Base-by-base conservation (phyloP, 2,888 invertebrate species). In the Pyrrhosoma nymphula region DNA sequence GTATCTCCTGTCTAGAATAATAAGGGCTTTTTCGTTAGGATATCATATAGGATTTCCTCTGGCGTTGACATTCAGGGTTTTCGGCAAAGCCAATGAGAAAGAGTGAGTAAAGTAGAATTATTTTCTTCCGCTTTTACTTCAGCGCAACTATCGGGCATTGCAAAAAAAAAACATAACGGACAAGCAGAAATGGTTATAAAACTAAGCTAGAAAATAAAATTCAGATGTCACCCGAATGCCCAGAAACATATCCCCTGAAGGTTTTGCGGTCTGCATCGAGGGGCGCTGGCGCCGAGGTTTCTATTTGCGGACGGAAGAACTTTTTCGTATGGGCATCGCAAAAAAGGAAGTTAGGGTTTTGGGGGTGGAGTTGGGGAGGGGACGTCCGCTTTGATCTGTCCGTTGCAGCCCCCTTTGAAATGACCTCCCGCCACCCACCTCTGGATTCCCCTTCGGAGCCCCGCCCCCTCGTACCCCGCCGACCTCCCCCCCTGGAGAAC, bases 391-490 rank as follows among this genome's bases (percentile, higher is more conserved):
- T 89, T 89, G 89, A 89, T 56, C 55, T 56, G 89, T 56, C 47
- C 89, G 47, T n/a, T 89, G 89, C 89, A 89, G 47, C 56, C 89
- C 88, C 60, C 30, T 89, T 47, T 82, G 82, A 82, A 82, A 82
- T 35, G 82, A 82, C 82, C 35, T 30, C 35, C 55, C 39, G 20
- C 88, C 26, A 47, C 88, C 88, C 3, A 4, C 55, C 16, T 16
- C 56, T 89, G 18, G 26, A 3, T 26, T 55, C 26, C 89, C n/a
- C 56, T 56, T 23, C 55, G 3, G 20, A 0, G 30, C 69, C 88
- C 88, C 39, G 8, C 88, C 23, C 88, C 12, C 35, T 82, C 82
- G 0, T 47, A 23, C 56, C 89, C 89, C 56, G 89, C 55, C 47
- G 89, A 56, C 89, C 47, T 55, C 47, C 55, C 35, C 60, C 60